Evolutionary conservation across 2,888 invertebrate genomes (phyloP), one percentile per base, ranked within the genome.

Genomic region (Dryomyza anilis): DNA sequence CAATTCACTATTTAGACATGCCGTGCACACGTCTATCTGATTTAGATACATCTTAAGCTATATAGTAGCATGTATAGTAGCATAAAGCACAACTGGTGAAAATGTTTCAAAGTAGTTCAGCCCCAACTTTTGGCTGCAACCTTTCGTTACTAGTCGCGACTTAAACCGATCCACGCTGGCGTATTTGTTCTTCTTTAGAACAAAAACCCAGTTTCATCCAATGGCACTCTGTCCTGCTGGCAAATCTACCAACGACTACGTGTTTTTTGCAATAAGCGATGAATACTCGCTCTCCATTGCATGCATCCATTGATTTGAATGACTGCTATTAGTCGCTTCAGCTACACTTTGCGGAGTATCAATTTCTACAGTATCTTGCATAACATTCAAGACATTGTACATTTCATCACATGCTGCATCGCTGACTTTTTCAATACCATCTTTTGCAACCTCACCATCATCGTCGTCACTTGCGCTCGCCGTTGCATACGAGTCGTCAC

Each of bases 11-110:
- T 73, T 69, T 3, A 71, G 48, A 63, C 70, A 72, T 0, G 73
- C 71, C 14, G 67, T 59, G 7, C 56, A 65, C 3, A 72, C 71
- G 55, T 71, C 71, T 50, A 72, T 62, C 46, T 73, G 73, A 21
- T 71, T 67, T 4, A 71, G 25, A 39, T 69, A 50, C 19, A 71
- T 23, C 25, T 69, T 57, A 3, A 63, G 36, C 53, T 69, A 68
- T 2, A 39, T 69, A 4, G 71, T 33, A 33, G 33, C 33, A 33
- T 33, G 12, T 6, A 6, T 12, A 16, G 70, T 72, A 8, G 64
- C 67, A 56, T 70, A 71, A 19, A 70, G 59, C 6, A 66, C 57
- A 0, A 69, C 70, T 19, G 71, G 68, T 36, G 72, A 69, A 52
- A 69, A 72, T 1, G 69, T 72, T 50, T 71, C 71, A 1, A n/a